Evolutionary conservation across 2,888 invertebrate genomes (phyloP).

Genomic region (Vanessa cardui): DNA sequence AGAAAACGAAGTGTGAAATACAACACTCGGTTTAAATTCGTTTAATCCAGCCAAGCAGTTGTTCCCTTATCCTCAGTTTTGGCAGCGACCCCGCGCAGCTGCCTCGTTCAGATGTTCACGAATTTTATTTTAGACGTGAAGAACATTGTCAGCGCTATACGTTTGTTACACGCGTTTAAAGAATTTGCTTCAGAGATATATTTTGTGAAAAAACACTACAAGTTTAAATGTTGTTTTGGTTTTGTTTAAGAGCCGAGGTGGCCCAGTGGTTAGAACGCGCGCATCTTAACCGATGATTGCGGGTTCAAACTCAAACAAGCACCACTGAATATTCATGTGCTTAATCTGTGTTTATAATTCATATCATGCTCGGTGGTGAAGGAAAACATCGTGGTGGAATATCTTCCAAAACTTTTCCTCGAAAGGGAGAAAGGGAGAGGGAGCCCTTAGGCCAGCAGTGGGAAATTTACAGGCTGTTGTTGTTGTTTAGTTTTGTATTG

Average conservation of each 20-base stretch:
- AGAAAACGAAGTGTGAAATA: constrained; percentile 22
- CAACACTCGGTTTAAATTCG: constrained; percentile 18
- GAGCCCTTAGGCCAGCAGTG: no score
- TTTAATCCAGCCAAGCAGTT: constrained; percentile 25
- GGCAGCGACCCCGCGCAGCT: constrained; percentile 23
- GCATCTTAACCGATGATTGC: no score
- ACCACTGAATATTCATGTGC: no score
- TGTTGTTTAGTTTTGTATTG: neutral
- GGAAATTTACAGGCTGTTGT: no score
- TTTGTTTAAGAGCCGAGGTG: no score
- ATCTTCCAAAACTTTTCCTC: no score
- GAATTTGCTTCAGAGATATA: constrained; percentile 22
- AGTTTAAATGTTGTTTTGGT: constrained; percentile 7
- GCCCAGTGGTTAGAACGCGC: no score
- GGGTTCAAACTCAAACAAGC: no score
- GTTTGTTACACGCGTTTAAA: constrained; percentile 28
- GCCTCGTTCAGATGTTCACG: constrained; percentile 30
- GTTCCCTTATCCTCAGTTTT: constrained; percentile 23
- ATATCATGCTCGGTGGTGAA: no score
- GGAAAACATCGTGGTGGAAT: no score
- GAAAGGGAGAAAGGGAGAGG: no score
- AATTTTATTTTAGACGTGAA: constrained; percentile 33
- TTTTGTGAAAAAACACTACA: constrained; percentile 14
- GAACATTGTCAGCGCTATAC: constrained; percentile 27
- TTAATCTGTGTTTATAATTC: no score